Conservation (phyloP, 2,888 invertebrate genomes). For the Sesamia inferens region DNA sequence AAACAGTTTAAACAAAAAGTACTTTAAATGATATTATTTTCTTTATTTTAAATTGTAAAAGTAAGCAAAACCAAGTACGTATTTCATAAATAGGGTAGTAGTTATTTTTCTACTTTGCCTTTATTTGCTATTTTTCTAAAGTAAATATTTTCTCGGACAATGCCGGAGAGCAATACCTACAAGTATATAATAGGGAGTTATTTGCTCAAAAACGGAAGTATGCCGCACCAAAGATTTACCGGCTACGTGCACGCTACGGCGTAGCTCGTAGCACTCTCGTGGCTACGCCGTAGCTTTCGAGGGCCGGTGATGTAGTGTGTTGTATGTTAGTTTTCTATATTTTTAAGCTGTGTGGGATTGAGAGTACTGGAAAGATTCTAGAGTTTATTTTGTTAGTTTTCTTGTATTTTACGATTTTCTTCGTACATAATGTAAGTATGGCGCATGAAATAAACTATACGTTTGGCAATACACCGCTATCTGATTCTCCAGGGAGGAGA, state of each 20-base stretch:
- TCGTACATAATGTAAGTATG: constrained; percentile 18
- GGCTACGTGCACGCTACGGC: constrained; percentile 65
- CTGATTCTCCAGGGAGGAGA: constrained; percentile 22
- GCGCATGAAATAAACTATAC: constrained; percentile 29
- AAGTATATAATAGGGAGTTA: constrained; percentile 57
- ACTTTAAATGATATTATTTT: neutral
- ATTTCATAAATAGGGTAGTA: neutral
- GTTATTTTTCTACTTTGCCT: constrained; percentile 2
- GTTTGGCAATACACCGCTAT: constrained; percentile 20
- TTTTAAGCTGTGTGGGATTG: constrained; percentile 40
- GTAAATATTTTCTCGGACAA: constrained; percentile 40
- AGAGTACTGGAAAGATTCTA: constrained; percentile 18
- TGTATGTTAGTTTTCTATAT: constrained; percentile 57
- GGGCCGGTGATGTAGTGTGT: constrained; percentile 41
- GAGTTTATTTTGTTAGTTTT: constrained; percentile 39
- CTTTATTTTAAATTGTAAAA: neutral
- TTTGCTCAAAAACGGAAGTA: constrained; percentile 55
- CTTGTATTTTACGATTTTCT: constrained; percentile 30
- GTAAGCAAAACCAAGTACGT: neutral
- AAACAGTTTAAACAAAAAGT: neutral
- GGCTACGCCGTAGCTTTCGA: constrained; percentile 55
- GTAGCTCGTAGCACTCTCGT: constrained; percentile 56
- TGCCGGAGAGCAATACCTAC: constrained; percentile 26
- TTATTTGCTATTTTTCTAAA: constrained; percentile 20
- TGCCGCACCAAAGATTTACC: constrained; percentile 58